Evolutionary conservation across 2,888 invertebrate species (phyloP), one percentile per base, ranked within the genome.

Genomic region (Agelastica alni): DNA sequence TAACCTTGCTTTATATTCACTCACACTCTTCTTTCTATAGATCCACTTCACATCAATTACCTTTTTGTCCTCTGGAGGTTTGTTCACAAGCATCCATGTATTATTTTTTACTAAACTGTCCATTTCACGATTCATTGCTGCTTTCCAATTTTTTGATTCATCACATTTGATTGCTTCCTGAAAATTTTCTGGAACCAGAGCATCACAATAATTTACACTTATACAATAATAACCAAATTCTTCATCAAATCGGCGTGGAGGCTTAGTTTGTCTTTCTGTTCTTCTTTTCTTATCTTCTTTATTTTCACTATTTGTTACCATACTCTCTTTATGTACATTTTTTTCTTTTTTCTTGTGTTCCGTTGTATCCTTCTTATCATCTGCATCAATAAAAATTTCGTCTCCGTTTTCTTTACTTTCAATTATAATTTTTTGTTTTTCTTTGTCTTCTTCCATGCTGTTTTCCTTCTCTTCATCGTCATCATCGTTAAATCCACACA

Each of bases 41-140:
- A 61, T 53, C 53, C 58, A 61, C 26, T 56, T 58, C n/a, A 34
- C 34, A 34, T 34, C 34, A n/a, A 34, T 34, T 9, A 59, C 39
- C 53, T 56, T 59, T 46, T 56, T 53, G 32, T 53, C 30, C 31
- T 53, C 18, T 51, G 34, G 32, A 20, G 59, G 55, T 31, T 30
- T 56, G 26, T 49, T 47, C 17, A 60, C 56, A 22, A 43, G 34
- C 31, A 14, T 32, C 59, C 58, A 62, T 7, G 58, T 58, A 39
- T 59, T 39, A 55, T 59, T 59, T 31, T 60, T 53, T 6, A 28
- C 39, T 42, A 62, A 48, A 45, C 56, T 37, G 20, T 37, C n/a
- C 48, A 60, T 39, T 42, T 54, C 54, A 43, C 30, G 9, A 14
- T 51, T 42, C 60, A 62, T 61, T 12, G 57, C 60, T n/a, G 44